These are phyloP conservation scores for Aelia acuminata DNA, from an alignment of 2,888 invertebrate genomes.

Conservation along the genomic window DNA sequence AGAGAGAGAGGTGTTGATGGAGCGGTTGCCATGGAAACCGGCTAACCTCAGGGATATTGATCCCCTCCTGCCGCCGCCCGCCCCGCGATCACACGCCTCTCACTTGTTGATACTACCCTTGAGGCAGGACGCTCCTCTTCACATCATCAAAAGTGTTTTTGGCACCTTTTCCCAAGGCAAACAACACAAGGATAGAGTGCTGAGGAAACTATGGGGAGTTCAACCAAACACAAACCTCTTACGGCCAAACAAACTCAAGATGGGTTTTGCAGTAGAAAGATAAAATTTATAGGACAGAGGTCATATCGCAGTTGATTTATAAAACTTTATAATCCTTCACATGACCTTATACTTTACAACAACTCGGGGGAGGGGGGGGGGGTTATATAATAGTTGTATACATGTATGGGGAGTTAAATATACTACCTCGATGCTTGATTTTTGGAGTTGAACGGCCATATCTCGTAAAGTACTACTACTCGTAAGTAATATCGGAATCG, in stretches of 20 bases:
- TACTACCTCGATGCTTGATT: too few relatives aligned
- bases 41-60: slow-evolving; percentile 54
- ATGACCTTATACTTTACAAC: too few relatives aligned
- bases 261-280: neutral
- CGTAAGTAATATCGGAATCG: too few relatives aligned
- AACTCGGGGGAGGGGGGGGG: too few relatives aligned
- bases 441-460: too few relatives aligned
- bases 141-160: neutral
- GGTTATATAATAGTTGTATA: too few relatives aligned
- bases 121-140: slow-evolving; percentile 21
- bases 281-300: neutral
- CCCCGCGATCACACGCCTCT: neutral
- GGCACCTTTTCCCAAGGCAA: neutral
- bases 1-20: slow-evolving; percentile 55
- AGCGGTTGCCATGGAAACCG: slow-evolving; percentile 51
- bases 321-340: too few relatives aligned
- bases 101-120: slow-evolving; percentile 56
- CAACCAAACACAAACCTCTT: neutral
- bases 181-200: neutral
- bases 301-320: neutral
- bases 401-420: too few relatives aligned
- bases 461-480: too few relatives aligned
- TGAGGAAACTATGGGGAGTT: neutral
- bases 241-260: neutral
- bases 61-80: neutral